A percentile compares a stretch with the other conserved stretches of the same genome.
Evolutionary conservation across 2,797 vertebrate species (phyloP).

Genomic region (Paguma larvata): DNA sequence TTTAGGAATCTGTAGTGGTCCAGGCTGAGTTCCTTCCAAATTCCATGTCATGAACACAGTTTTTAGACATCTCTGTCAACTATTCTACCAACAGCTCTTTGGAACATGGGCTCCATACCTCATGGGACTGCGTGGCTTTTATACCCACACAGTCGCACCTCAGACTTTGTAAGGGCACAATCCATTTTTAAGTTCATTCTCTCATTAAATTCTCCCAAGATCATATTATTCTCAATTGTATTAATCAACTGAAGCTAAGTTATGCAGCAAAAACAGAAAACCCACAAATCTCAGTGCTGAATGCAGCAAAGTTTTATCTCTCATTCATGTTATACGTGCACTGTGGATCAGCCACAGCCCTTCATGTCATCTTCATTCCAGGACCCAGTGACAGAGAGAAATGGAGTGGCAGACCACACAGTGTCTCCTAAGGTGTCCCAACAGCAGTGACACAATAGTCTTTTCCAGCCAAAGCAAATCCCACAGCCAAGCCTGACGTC

Average conservation of each 20-base stretch:
- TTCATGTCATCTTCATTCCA: background rate
- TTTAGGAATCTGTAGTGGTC: background rate
- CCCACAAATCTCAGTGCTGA: background rate
- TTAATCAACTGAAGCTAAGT: background rate
- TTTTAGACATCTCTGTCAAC: background rate
- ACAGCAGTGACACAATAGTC: background rate
- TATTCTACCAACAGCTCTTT: background rate
- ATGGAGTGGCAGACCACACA: background rate
- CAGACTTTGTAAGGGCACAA: background rate
- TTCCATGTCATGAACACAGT: background rate
- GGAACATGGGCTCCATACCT: background rate
- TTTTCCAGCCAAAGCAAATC: slow-evolving; percentile 57
- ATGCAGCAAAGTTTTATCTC: background rate
- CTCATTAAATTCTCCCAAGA: background rate
- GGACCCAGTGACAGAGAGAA: background rate
- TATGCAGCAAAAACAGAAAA: background rate
- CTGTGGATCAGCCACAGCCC: background rate
- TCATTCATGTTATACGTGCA: background rate
- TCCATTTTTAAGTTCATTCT: background rate
- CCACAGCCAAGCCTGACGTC: slow-evolving; percentile 36
- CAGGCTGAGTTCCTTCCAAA: background rate
- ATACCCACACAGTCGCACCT: background rate
- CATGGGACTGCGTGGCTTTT: background rate
- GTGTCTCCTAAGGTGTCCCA: background rate
- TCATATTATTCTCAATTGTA: background rate